Percentiles rank a stretch among this genome's conserved stretches.
These are phyloP conservation scores for Battus philenor DNA, from an alignment of 1,140 invertebrate species.

Conservation along the genomic window DNA sequence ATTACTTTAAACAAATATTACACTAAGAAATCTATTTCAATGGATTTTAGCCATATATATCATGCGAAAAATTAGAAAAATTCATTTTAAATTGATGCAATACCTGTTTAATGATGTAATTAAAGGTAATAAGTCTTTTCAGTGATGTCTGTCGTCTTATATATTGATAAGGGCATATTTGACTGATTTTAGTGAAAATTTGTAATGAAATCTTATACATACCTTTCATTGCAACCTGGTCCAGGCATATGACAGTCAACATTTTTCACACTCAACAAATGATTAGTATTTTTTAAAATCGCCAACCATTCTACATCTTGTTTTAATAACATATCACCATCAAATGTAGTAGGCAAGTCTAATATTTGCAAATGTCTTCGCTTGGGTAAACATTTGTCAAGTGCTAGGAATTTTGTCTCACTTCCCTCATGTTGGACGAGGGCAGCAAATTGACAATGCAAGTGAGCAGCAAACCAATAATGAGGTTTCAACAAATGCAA, in stretches of 20 bases:
- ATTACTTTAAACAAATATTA: too few species aligned
- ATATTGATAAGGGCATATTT: too few species aligned
- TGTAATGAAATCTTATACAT: conserved; percentile 18
- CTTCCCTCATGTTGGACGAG: conserved; percentile 81
- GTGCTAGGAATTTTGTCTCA: conserved; percentile 93
- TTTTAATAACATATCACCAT: conserved; percentile 78
- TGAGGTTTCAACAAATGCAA: conserved; percentile 86
- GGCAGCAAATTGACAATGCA: conserved; percentile 97
- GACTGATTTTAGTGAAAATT: too few species aligned
- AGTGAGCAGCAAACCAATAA: conserved; percentile 98
- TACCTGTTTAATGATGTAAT: too few species aligned
- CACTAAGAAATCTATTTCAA: too few species aligned
- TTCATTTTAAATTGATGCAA: too few species aligned
- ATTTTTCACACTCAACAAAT: conserved; percentile 86
- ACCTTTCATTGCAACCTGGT: conserved; percentile 81
- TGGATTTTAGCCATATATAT: too few species aligned
- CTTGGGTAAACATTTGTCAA: conserved; percentile 96
- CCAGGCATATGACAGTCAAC: conserved; percentile 87
- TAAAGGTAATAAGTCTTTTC: too few species aligned
- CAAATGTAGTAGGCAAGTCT: conserved; percentile 74
- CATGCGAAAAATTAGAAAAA: too few species aligned
- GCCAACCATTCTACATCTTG: conserved; percentile 97
- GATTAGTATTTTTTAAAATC: conserved; percentile 91
- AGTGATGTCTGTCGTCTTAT: too few species aligned
- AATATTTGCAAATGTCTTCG: conserved; percentile 86